Evolutionary conservation across 2,888 invertebrate genomes (phyloP).

Genomic region (Limnephilus lunatus): DNA sequence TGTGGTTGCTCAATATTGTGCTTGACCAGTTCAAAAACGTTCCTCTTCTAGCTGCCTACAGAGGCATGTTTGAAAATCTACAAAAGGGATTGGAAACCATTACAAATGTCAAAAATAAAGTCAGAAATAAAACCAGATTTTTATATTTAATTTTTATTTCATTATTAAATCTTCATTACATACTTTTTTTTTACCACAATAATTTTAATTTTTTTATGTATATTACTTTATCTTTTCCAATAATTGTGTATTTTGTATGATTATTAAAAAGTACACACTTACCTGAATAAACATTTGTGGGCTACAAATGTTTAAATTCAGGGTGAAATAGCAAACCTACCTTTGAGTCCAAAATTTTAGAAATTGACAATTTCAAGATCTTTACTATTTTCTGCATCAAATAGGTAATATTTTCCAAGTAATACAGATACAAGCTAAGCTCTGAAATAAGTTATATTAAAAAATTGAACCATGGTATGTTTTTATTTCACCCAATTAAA

Average conservation of each 20-base stretch:
- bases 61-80: background rate
- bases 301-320: background rate
- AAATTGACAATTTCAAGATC: background rate
- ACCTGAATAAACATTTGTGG: constrained; percentile 12
- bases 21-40: too few relatives aligned
- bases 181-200: constrained; percentile 23
- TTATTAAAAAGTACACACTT: constrained; percentile 4
- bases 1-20: too few relatives aligned
- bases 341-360: background rate
- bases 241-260: background rate
- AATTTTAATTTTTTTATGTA: constrained; percentile 28
- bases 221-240: constrained; percentile 11
- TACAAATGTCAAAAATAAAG: background rate
- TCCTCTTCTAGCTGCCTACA: background rate
- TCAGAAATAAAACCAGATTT: constrained; percentile 3
- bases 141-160: constrained; percentile 6
- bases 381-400: background rate
- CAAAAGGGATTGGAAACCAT: background rate
- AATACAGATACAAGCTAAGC: background rate
- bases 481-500: background rate
- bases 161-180: constrained; percentile 35
- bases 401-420: background rate
- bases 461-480: background rate
- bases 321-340: background rate
- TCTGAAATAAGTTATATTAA: background rate